Conservation (phyloP, 2,113 vertebrate species). For the Trematomus loennbergii region DNA sequence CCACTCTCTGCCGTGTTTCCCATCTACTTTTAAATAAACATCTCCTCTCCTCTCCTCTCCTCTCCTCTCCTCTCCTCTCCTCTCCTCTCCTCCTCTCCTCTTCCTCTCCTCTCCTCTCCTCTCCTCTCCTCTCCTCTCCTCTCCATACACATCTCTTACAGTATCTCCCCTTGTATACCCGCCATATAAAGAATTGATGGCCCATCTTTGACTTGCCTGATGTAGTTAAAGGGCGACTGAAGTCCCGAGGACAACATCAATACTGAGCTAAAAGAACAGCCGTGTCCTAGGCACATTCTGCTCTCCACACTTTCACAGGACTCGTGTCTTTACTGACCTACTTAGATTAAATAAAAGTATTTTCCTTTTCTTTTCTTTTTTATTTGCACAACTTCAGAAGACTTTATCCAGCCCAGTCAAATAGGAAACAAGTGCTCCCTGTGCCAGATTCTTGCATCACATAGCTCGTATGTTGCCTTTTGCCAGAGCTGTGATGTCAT, state of each 20-base stretch:
- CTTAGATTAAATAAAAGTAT: conserved; percentile 47
- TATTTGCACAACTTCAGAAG: conserved; percentile 27
- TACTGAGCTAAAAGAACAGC: conserved; percentile 57
- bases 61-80: too few relatives aligned
- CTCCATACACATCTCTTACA: conserved; percentile 36
- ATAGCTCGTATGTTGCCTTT: neutral
- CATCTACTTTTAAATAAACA: too few relatives aligned
- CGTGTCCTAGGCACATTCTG: conserved; percentile 39
- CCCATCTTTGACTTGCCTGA: conserved; percentile 66
- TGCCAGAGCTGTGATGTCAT: conserved; percentile 3
- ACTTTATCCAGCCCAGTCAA: conserved; percentile 34
- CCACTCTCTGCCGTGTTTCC: neutral
- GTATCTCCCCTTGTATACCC: conserved; percentile 59
- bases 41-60: too few relatives aligned
- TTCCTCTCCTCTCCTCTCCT: conserved; percentile 21
- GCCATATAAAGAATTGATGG: conserved; percentile 78
- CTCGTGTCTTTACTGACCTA: conserved; percentile 59
- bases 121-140: conserved; percentile 16
- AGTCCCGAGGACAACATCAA: conserved; percentile 77
- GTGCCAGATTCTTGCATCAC: conserved; percentile 43
- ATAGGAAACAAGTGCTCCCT: neutral
- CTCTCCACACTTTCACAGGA: conserved; percentile 39
- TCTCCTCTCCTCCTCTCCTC: conserved; percentile 6
- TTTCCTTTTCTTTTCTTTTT: conserved; percentile 16
- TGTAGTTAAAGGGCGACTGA: conserved; percentile 73